Evolutionary conservation across 2,113 vertebrate genomes (phyloP).

Genomic region (Pygathrix nemaeus): DNA sequence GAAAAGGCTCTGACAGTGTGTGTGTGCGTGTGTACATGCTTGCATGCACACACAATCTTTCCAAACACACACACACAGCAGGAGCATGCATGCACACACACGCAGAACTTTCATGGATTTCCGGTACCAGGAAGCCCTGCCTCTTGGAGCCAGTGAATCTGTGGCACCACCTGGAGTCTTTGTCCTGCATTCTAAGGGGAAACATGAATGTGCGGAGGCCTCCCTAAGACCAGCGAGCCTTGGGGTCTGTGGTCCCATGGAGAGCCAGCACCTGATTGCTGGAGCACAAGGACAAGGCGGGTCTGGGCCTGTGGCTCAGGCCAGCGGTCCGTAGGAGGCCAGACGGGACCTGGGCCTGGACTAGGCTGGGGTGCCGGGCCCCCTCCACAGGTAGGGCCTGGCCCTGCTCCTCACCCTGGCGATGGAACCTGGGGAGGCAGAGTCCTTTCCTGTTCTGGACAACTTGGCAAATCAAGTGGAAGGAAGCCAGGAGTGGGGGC

Average conservation of each 20-base stretch:
- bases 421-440: background rate
- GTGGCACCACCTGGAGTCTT: no score
- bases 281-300: background rate
- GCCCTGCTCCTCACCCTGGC: fast-evolving
- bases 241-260: background rate
- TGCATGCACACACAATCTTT: fast-evolving
- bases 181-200: background rate
- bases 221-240: background rate
- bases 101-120: background rate
- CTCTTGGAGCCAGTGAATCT: background rate
- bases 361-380: background rate
- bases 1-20: background rate
- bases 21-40: background rate
- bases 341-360: fast-evolving
- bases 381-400: background rate
- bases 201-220: no score
- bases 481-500: background rate
- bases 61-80: background rate
- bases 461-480: fast-evolving
- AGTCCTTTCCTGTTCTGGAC: background rate
- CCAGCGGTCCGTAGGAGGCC: fast-evolving
- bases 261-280: background rate
- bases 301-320: background rate
- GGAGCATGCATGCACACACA: background rate
- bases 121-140: background rate